Conservation (phyloP, 2,888 invertebrate genomes). For the Mythimna loreyi region DNA sequence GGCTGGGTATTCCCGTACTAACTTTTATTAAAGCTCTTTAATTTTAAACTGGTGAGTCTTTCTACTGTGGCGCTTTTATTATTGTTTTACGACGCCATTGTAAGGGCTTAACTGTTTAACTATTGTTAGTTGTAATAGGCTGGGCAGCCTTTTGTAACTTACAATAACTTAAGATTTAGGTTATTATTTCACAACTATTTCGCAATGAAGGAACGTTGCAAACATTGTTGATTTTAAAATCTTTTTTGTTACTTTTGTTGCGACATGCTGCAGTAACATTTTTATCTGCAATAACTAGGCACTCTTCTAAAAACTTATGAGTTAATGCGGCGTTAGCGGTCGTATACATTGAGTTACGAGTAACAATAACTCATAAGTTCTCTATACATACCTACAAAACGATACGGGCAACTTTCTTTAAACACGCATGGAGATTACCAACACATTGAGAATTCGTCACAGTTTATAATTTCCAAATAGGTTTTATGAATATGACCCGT, state of each 20-base stretch:
- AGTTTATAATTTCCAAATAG: neutral
- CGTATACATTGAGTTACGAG: too few relatives aligned
- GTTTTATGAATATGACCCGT: neutral
- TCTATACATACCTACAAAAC: neutral
- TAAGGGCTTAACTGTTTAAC: slow-evolving; percentile 18
- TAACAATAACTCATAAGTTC: neutral
- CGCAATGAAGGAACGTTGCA: too few relatives aligned
- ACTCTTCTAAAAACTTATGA: neutral
- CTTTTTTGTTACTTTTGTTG: slow-evolving; percentile 3
- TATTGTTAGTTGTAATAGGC: slow-evolving; percentile 8
- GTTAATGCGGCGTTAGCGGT: too few relatives aligned
- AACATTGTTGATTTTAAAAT: slow-evolving; percentile 17
- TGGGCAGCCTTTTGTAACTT: too few relatives aligned
- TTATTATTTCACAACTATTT: too few relatives aligned
- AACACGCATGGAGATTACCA: neutral
- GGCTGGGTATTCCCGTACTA: slow-evolving; percentile 13
- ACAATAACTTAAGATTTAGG: too few relatives aligned
- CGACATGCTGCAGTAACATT: slow-evolving; percentile 2
- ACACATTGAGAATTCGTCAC: neutral
- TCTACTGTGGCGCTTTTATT: slow-evolving; percentile 14
- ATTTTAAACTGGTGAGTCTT: slow-evolving; percentile 24
- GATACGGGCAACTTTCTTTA: neutral
- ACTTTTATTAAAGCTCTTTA: slow-evolving; percentile 15
- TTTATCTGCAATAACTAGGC: slow-evolving; percentile 4
- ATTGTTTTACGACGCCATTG: slow-evolving; percentile 20